phyloP scores from a whole-genome alignment of 64 coral and sea anemone species.

The Porites australiensis region DNA sequence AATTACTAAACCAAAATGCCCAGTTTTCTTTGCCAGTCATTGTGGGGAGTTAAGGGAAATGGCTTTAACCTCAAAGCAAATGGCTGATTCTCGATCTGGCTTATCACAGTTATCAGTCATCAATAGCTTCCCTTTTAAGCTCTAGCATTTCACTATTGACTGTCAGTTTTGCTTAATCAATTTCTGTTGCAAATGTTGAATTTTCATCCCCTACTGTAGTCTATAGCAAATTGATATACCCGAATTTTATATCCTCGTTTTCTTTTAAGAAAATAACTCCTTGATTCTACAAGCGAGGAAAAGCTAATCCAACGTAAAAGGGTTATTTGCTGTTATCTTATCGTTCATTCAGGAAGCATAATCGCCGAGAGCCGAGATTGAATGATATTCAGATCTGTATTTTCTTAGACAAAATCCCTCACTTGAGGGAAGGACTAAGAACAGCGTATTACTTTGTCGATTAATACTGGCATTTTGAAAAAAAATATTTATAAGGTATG shows the following conservation, averaged over 20 bases:
- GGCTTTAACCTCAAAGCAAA: too few relatives aligned
- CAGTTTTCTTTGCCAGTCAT: too few relatives aligned
- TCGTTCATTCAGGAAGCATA: neutral
- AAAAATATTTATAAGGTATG: neutral
- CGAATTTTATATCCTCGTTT: neutral
- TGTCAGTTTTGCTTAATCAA: neutral
- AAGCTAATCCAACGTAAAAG: neutral
- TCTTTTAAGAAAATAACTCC: conserved; percentile 6
- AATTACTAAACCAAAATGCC: too few relatives aligned
- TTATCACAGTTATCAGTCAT: too few relatives aligned
- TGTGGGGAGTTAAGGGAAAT: too few relatives aligned
- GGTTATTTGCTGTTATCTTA: neutral
- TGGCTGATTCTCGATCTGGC: too few relatives aligned
- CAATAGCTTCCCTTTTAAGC: too few relatives aligned
- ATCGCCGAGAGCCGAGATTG: too few relatives aligned
- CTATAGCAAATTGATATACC: too few relatives aligned
- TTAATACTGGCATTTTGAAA: conserved; percentile 33
- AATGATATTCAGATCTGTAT: neutral
- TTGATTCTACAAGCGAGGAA: neutral
- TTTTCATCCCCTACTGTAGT: neutral
- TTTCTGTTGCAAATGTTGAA: neutral
- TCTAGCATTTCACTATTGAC: neutral
- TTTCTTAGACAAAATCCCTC: neutral
- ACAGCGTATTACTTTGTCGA: conserved; percentile 10
- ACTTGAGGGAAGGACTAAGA: neutral